phyloP scores from a whole-genome alignment of 1,140 invertebrate species.

The Ruditapes philippinarum region DNA sequence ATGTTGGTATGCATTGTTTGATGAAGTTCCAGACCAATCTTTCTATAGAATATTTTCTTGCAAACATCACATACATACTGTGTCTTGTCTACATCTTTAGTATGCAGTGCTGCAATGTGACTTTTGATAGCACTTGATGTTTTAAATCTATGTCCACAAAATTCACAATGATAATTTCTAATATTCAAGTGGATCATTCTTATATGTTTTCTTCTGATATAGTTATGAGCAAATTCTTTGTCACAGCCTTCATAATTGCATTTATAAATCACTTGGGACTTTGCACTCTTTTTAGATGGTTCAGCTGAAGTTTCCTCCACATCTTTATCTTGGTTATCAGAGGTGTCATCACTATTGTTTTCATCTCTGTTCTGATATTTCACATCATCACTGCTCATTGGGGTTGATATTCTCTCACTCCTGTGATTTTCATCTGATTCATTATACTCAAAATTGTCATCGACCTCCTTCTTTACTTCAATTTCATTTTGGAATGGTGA shows the following conservation, averaged over 20 bases:
- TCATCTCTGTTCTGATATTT: too few species aligned
- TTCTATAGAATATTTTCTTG: conserved; percentile 3
- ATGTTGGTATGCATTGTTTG: neutral
- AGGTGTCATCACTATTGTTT: too few species aligned
- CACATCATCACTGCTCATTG: too few species aligned
- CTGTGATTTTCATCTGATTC: neutral
- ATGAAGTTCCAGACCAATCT: neutral
- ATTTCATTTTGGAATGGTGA: too few species aligned
- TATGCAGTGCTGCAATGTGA: conserved; percentile 6
- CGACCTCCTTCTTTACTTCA: neutral
- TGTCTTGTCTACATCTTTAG: neutral
- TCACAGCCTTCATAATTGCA: conserved; percentile 9
- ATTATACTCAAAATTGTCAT: neutral
- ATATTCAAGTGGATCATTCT: neutral
- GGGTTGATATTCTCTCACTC: too few species aligned
- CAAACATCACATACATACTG: neutral
- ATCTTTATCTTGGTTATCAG: too few species aligned
- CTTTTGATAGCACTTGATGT: neutral
- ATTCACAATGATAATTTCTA: conserved; percentile 11
- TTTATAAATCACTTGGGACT: too few species aligned
- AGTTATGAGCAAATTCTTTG: neutral
- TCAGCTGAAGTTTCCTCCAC: too few species aligned
- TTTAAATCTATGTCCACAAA: conserved; percentile 16
- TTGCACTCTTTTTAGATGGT: too few species aligned
- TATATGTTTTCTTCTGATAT: neutral